Percentiles rank a stretch among this genome's conserved stretches.
Conservation (phyloP, 2,888 invertebrate genomes). For the Caenorhabditis sp. region DNA sequence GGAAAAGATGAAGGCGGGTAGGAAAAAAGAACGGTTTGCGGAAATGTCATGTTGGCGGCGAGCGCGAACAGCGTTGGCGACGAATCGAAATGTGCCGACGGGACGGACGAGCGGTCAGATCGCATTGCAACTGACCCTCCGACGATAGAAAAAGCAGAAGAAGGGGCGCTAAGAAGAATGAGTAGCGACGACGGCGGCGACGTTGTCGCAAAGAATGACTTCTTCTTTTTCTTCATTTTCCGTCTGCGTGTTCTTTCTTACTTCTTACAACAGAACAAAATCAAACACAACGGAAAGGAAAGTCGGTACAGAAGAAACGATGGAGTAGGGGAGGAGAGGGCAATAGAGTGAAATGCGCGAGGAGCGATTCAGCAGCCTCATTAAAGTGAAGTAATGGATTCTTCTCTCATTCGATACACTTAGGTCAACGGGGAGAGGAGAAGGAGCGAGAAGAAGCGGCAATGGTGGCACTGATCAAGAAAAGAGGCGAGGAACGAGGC, state of each 20-base stretch:
- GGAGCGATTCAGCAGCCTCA: slow-evolving; percentile 51
- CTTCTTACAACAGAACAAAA: slow-evolving; percentile 41
- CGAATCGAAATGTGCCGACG: slow-evolving; percentile 34
- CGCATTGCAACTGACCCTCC: slow-evolving; percentile 35
- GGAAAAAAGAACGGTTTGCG: slow-evolving; percentile 43
- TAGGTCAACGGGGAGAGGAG: slow-evolving; percentile 23
- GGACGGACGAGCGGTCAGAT: slow-evolving; percentile 10
- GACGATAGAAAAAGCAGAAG: slow-evolving; percentile 13
- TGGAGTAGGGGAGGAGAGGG: slow-evolving; percentile 28
- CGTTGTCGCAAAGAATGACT: slow-evolving; percentile 36
- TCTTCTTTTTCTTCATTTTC: slow-evolving; percentile 23
- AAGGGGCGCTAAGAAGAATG: slow-evolving; percentile 1
- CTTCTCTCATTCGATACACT: slow-evolving; percentile 42
- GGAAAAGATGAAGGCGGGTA: not conserved
- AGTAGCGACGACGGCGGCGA: slow-evolving; percentile 19
- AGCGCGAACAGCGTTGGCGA: slow-evolving; percentile 7
- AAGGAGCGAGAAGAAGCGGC: slow-evolving; percentile 4
- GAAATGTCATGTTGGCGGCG: slow-evolving; percentile 41
- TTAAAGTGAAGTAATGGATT: slow-evolving; percentile 55
- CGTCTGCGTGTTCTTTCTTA: slow-evolving; percentile 26
- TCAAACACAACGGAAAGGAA: slow-evolving; percentile 28
- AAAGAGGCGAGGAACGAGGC: not conserved
- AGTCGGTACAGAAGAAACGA: slow-evolving; percentile 26
- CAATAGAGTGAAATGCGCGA: slow-evolving; percentile 60
- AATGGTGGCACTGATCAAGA: slow-evolving; percentile 15